These are phyloP conservation scores for Vanessa cardui DNA, from an alignment of 2,888 invertebrate genomes.

Conservation along the genomic window DNA sequence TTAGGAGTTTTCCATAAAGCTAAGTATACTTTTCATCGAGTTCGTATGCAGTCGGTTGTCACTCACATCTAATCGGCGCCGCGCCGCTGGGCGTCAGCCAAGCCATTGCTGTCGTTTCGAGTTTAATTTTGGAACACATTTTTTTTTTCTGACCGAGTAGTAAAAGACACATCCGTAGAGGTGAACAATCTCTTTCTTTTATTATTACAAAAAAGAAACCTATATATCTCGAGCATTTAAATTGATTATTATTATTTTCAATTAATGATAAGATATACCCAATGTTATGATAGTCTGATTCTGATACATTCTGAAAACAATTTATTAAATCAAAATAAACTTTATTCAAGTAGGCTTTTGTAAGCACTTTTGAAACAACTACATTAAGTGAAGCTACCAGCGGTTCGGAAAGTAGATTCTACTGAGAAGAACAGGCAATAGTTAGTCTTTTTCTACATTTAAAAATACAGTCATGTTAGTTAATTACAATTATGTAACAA, in stretches of 20 bases:
- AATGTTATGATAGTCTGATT: too few relatives aligned
- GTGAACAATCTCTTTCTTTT: slow-evolving; percentile 74
- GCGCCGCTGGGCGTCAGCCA: slow-evolving; percentile 76
- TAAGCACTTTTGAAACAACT: too few relatives aligned
- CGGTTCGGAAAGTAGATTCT: too few relatives aligned
- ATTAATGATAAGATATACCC: background rate
- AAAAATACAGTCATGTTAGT: too few relatives aligned
- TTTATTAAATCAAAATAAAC: too few relatives aligned
- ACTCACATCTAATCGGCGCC: slow-evolving; percentile 61
- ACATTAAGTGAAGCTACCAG: too few relatives aligned
- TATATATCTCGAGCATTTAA: slow-evolving; percentile 10
- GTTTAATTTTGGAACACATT: slow-evolving; percentile 79
- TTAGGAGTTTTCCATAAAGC: background rate
- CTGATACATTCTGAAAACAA: too few relatives aligned
- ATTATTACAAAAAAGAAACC: background rate
- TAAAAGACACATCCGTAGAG: slow-evolving; percentile 65
- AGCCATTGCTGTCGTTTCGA: slow-evolving; percentile 72
- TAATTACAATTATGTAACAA: too few relatives aligned
- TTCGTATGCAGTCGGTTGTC: slow-evolving; percentile 61
- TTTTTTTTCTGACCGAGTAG: slow-evolving; percentile 66
- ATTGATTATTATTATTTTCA: background rate
- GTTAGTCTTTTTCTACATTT: too few relatives aligned
- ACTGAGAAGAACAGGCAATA: too few relatives aligned
- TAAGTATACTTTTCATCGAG: slow-evolving; percentile 3
- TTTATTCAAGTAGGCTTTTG: too few relatives aligned